A percentile compares a stretch with the other conserved stretches of the same genome.
Evolutionary conservation across 2,888 invertebrate species (phyloP).

Genomic region (Plagodis pulveraria): DNA sequence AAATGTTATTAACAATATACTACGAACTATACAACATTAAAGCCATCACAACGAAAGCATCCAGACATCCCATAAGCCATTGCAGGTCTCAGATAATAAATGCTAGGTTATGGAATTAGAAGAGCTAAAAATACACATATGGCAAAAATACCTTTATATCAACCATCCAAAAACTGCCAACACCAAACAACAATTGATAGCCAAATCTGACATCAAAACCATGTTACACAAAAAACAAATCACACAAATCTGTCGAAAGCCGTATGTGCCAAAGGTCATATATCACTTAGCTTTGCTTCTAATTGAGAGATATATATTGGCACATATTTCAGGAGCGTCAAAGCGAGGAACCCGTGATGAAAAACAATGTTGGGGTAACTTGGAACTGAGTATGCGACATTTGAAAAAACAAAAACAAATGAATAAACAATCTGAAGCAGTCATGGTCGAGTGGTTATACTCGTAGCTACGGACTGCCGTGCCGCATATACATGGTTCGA

Average conservation of each 20-base stretch:
- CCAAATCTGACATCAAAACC: constrained; percentile 21
- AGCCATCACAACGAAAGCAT: too few species aligned
- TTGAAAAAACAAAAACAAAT: too few species aligned
- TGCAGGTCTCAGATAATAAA: too few species aligned
- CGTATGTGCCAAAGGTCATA: constrained; percentile 48
- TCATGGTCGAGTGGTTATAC: too few species aligned
- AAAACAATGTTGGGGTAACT: constrained; percentile 11
- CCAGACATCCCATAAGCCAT: too few species aligned
- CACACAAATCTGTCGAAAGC: constrained; percentile 47
- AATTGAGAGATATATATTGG: constrained; percentile 75
- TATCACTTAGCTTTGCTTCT: constrained; percentile 59
- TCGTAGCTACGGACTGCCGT: too few species aligned
- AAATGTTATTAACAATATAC: too few species aligned
- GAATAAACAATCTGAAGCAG: too few species aligned
- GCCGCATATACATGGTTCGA: too few species aligned
- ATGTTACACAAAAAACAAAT: constrained; percentile 37
- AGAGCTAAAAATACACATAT: not conserved
- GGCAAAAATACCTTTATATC: not conserved
- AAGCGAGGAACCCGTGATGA: constrained; percentile 27
- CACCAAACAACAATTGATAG: constrained; percentile 23
- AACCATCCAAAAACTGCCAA: constrained; percentile 8
- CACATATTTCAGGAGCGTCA: constrained; percentile 61
- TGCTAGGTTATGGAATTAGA: too few species aligned
- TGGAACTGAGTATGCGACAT: constrained; percentile 37
- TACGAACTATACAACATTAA: too few species aligned